A percentile compares a stretch with the other conserved stretches of the same genome.
phyloP scores from a whole-genome alignment of 2,888 invertebrate species.

The Chloromyia formosa region DNA sequence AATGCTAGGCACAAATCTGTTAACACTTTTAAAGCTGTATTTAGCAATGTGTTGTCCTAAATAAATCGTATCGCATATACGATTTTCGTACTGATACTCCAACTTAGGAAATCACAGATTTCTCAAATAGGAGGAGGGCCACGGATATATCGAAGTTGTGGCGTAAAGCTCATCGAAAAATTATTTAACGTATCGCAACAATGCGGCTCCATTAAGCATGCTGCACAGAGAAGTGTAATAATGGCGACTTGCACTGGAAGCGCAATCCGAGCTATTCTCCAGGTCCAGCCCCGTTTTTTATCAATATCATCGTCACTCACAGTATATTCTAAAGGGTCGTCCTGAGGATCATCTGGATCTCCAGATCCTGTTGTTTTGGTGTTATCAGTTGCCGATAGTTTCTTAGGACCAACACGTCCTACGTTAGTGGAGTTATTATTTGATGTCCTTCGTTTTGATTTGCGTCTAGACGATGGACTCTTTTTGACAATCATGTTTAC shows the following conservation, averaged over 20 bases:
- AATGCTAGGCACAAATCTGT: too few relatives aligned
- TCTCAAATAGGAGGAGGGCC: slow-evolving; percentile 79
- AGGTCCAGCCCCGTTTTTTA: slow-evolving; percentile 66
- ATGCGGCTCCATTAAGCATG: slow-evolving; percentile 75
- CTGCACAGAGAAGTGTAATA: slow-evolving; percentile 74
- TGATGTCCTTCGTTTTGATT: slow-evolving; percentile 51
- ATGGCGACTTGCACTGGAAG: slow-evolving; percentile 77
- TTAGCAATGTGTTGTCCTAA: too few relatives aligned
- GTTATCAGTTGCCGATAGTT: neutral
- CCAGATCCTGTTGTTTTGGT: slow-evolving; percentile 50
- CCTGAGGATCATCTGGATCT: slow-evolving; percentile 55
- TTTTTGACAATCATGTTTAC: slow-evolving; percentile 50
- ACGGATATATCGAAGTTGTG: slow-evolving; percentile 77
- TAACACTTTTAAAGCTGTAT: too few relatives aligned
- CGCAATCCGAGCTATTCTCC: slow-evolving; percentile 74
- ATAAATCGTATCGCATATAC: too few relatives aligned
- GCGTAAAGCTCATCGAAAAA: slow-evolving; percentile 75
- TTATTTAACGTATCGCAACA: slow-evolving; percentile 81
- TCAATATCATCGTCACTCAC: slow-evolving; percentile 51
- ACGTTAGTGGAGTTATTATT: neutral
- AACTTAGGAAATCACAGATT: too few relatives aligned
- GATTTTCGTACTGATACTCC: too few relatives aligned
- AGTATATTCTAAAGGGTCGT: slow-evolving; percentile 52
- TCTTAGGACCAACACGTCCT: neutral
- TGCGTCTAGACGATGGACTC: slow-evolving; percentile 50